Percentiles rank a stretch among this genome's conserved stretches.
phyloP scores from a whole-genome alignment of 2,888 invertebrate genomes.

The Euproctis similis region DNA sequence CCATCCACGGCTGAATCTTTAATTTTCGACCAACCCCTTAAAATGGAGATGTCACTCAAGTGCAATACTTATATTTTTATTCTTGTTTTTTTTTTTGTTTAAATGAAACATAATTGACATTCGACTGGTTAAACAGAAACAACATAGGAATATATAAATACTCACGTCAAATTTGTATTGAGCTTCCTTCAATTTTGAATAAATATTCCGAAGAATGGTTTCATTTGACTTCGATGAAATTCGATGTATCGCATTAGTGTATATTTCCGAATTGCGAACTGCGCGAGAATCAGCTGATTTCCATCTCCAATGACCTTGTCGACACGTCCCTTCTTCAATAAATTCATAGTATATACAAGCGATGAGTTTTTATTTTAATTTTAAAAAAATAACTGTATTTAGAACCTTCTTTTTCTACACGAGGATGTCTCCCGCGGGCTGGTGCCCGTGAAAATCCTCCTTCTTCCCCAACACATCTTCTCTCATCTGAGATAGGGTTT shows the following conservation, averaged over 20 bases:
- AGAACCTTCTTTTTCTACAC: conserved; percentile 66
- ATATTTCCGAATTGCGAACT: conserved; percentile 57
- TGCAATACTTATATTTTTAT: conserved; percentile 6
- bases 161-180: conserved; percentile 39
- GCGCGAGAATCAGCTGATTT: conserved; percentile 64
- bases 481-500: conserved; percentile 32
- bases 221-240: conserved; percentile 23
- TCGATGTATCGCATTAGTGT: conserved; percentile 28
- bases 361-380: conserved; percentile 35
- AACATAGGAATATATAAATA: conserved; percentile 24
- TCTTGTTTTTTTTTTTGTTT: no score
- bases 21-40: conserved; percentile 21
- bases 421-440: conserved; percentile 66
- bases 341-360: conserved; percentile 61
- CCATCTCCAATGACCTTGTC: conserved; percentile 64
- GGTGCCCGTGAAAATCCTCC: conserved; percentile 59
- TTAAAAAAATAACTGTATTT: conserved; percentile 20
- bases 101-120: conserved; percentile 18
- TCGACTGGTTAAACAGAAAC: conserved; percentile 8
- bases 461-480: conserved; percentile 69
- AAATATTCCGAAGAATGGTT: conserved; percentile 21
- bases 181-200: conserved; percentile 18
- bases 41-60: conserved; percentile 14
- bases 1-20: conserved; percentile 21
- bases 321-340: conserved; percentile 43